Conservation (phyloP, 64 coral and sea anemone genomes). For the Stylophora pistillata region DNA sequence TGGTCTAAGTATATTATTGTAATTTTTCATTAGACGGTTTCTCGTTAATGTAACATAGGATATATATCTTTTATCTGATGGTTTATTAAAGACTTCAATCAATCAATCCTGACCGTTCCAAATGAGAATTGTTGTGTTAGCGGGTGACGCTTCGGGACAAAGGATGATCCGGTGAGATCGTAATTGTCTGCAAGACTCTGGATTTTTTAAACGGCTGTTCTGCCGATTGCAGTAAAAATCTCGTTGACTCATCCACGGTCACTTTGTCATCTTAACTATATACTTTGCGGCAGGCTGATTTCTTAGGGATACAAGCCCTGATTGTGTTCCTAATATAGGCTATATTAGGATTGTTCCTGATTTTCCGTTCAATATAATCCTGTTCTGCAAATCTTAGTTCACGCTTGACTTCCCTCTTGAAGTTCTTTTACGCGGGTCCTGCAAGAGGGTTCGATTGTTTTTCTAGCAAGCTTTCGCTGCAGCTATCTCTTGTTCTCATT, state of each 20-base stretch:
- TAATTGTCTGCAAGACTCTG: constrained; percentile 7
- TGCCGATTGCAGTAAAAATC: constrained; percentile 45
- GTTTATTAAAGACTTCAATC: too few relatives aligned
- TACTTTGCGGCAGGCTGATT: neutral
- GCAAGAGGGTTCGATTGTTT: constrained; percentile 31
- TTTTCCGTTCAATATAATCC: constrained; percentile 8
- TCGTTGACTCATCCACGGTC: constrained; percentile 39
- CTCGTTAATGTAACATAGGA: too few relatives aligned
- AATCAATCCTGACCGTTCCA: neutral
- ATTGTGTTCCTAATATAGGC: constrained; percentile 49
- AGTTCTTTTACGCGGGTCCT: constrained; percentile 45
- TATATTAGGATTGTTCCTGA: constrained; percentile 44
- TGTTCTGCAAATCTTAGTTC: constrained; percentile 57
- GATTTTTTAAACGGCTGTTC: constrained; percentile 1
- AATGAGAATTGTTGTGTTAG: constrained; percentile 37
- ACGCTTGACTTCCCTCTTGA: constrained; percentile 33
- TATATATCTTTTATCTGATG: too few relatives aligned
- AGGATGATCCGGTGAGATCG: constrained; percentile 7
- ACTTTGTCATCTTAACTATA: constrained; percentile 23
- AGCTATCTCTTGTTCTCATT: constrained; percentile 51
- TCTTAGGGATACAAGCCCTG: constrained; percentile 33
- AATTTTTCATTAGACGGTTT: too few relatives aligned
- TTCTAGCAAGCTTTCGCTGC: constrained; percentile 54
- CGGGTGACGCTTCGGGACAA: constrained; percentile 28
- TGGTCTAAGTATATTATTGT: too few relatives aligned